Conservation (phyloP, 2,113 vertebrate species). For the Pterophyllum scalare region DNA sequence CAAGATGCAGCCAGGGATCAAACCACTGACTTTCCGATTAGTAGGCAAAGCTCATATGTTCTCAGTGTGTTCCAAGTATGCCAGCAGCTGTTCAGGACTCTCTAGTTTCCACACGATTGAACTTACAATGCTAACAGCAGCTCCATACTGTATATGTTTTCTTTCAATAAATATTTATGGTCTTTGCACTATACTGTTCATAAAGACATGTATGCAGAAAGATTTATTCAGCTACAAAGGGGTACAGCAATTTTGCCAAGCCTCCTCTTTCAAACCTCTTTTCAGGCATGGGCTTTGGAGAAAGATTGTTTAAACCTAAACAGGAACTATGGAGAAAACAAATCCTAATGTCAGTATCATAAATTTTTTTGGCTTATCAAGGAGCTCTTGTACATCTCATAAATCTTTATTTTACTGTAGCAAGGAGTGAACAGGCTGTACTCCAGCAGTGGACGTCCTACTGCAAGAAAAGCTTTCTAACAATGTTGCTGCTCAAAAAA, state of each 20-base stretch:
- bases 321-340: background rate
- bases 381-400: constrained; percentile 12
- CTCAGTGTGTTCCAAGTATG: background rate
- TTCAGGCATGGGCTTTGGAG: background rate
- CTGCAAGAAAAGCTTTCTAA: background rate
- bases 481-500: background rate
- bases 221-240: background rate
- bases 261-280: background rate
- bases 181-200: background rate
- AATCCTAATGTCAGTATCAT: constrained; percentile 17
- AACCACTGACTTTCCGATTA: background rate
- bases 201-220: background rate
- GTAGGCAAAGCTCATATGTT: background rate
- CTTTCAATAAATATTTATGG: background rate
- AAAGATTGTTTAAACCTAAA: background rate
- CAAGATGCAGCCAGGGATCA: background rate
- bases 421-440: background rate
- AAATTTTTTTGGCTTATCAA: constrained; percentile 16
- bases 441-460: background rate
- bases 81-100: background rate
- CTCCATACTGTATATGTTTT: background rate
- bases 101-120: background rate
- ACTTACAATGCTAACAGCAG: background rate
- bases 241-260: background rate
- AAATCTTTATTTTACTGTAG: constrained; percentile 14